phyloP scores from a whole-genome alignment of 2,113 vertebrate species.

The Electrona antarctica region DNA sequence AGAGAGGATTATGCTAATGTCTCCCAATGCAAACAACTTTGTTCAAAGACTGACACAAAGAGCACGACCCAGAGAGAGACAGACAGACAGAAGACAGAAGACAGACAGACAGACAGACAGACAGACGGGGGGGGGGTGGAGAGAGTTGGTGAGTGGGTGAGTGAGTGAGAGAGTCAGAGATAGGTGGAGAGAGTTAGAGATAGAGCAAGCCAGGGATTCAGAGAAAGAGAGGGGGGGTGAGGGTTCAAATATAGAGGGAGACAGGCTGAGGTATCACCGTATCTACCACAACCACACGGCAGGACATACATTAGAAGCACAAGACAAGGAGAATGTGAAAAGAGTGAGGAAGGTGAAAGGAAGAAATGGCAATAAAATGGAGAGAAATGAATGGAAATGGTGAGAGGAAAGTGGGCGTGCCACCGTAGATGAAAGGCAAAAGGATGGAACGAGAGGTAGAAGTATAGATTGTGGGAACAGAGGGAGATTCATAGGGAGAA shows the following conservation, averaged over 20 bases:
- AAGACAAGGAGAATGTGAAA: not conserved
- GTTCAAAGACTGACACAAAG: not conserved
- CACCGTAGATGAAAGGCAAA: not conserved
- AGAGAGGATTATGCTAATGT: constrained; percentile 3
- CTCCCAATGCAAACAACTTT: not conserved
- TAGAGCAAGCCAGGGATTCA: not conserved
- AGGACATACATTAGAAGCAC: constrained; percentile 60
- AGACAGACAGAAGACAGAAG: too few species aligned
- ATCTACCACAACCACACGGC: constrained; percentile 23
- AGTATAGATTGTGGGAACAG: not conserved
- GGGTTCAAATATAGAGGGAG: not conserved
- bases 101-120: too few species aligned
- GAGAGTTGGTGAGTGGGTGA: too few species aligned
- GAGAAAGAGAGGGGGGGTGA: not conserved
- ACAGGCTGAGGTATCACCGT: not conserved
- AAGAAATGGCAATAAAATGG: constrained; percentile 6
- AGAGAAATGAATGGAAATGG: constrained; percentile 9
- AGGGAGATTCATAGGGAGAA: constrained; percentile 21
- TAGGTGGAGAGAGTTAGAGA: too few species aligned
- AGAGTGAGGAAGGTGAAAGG: constrained; percentile 1
- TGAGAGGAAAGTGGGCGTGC: constrained; percentile 19
- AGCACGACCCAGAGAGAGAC: not conserved
- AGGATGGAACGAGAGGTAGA: constrained; percentile 7
- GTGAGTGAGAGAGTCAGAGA: too few species aligned
- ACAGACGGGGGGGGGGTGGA: too few species aligned